These are phyloP conservation scores for Solenopsis fugax DNA, from an alignment of 1,140 invertebrate species.

Conservation along the genomic window DNA sequence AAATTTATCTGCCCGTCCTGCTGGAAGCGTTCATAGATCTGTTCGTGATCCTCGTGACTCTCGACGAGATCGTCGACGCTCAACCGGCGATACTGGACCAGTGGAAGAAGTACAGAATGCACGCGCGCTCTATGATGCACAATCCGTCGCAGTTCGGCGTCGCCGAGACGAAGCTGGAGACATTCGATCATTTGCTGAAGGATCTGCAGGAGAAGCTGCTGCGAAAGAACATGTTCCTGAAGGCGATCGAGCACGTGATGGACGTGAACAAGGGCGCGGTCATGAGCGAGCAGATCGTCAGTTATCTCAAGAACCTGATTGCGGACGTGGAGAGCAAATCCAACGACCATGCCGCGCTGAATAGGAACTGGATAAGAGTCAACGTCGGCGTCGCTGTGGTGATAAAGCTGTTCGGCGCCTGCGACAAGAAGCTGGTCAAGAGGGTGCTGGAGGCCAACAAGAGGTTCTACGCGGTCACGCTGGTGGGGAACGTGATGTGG, in stretches of 20 bases:
- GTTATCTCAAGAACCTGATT: conserved; percentile 90
- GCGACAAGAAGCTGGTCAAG: conserved; percentile 93
- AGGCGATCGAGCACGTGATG: conserved; percentile 89
- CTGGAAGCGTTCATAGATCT: conserved; percentile 90
- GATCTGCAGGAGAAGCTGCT: conserved; percentile 88
- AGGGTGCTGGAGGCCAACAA: conserved; percentile 91
- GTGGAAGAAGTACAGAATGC: conserved; percentile 91
- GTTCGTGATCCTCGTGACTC: conserved; percentile 89
- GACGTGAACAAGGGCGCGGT: conserved; percentile 89
- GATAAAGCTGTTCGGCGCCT: conserved; percentile 91
- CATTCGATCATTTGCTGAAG: conserved; percentile 90
- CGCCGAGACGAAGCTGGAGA: conserved; percentile 87
- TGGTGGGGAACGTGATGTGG: conserved; percentile 93
- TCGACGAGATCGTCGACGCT: conserved; percentile 90
- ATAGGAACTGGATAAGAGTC: conserved; percentile 90
- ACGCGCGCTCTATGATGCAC: conserved; percentile 90
- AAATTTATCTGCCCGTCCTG: conserved; percentile 83
- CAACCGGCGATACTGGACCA: conserved; percentile 89
- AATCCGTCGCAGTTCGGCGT: conserved; percentile 89
- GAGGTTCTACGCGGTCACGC: conserved; percentile 92
- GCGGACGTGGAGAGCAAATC: conserved; percentile 89
- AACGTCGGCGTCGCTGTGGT: conserved; percentile 91
- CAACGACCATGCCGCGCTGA: conserved; percentile 87
- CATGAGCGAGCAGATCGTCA: conserved; percentile 91
- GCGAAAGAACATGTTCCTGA: conserved; percentile 82